Conservation (phyloP, 2,888 invertebrate species). For the Eristalis arbustorum region DNA sequence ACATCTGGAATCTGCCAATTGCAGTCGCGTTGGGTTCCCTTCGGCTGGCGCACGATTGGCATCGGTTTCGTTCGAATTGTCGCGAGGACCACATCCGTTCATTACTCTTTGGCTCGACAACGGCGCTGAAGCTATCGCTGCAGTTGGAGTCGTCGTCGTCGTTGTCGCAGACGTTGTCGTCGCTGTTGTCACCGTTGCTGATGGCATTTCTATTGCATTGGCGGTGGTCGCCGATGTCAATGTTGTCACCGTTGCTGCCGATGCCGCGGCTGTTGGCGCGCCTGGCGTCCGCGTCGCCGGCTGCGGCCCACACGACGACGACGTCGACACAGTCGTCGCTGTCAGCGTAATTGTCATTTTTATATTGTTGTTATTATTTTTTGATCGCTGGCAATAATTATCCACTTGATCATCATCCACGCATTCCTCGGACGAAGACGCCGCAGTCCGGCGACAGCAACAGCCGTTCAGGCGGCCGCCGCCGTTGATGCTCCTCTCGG, state of each 20-base stretch:
- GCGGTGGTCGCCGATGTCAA: constrained; percentile 67
- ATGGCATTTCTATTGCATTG: constrained; percentile 66
- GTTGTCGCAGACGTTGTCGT: constrained; percentile 54
- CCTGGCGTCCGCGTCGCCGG: constrained; percentile 71
- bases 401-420: constrained; percentile 66
- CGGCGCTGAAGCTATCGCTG: constrained; percentile 8
- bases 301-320: constrained; percentile 49
- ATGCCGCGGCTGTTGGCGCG: constrained; percentile 47
- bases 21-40: constrained; percentile 30
- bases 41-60: constrained; percentile 36
- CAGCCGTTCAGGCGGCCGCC: constrained; percentile 62
- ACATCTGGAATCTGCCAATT: constrained; percentile 31
- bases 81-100: constrained; percentile 62
- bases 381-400: constrained; percentile 70
- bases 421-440: constrained; percentile 48
- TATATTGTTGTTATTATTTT: constrained; percentile 71
- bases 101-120: constrained; percentile 60
- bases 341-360: constrained; percentile 65
- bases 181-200: constrained; percentile 58
- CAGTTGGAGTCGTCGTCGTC: constrained; percentile 21
- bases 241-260: constrained; percentile 69
- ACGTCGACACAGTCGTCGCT: constrained; percentile 56
- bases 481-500: constrained; percentile 52
- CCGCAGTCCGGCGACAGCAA: constrained; percentile 42
- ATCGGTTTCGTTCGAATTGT: constrained; percentile 63